These are phyloP conservation scores for Kradibia gibbosae DNA, from an alignment of 1,140 invertebrate genomes.

Conservation along the genomic window DNA sequence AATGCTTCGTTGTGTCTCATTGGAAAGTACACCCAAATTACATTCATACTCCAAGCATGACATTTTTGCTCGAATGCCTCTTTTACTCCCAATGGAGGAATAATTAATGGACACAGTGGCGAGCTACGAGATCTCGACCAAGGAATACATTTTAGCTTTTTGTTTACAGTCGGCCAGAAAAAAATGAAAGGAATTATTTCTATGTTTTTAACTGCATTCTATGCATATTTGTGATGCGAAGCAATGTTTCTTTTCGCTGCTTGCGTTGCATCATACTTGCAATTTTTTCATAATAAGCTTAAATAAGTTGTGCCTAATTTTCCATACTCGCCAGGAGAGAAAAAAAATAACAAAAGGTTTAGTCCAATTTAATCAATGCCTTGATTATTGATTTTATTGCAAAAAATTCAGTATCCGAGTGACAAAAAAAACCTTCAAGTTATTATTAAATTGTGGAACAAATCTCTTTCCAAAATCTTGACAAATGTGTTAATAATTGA, in stretches of 20 bases:
- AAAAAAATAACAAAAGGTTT: too few relatives aligned
- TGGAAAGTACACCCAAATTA: too few relatives aligned
- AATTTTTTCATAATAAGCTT: constrained; percentile 21
- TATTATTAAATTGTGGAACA: too few relatives aligned
- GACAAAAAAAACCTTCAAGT: not conserved
- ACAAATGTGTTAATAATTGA: too few relatives aligned
- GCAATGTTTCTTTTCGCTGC: constrained; percentile 17
- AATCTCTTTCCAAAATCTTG: too few relatives aligned
- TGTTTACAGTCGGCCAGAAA: constrained; percentile 12
- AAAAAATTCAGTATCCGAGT: not conserved
- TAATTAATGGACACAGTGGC: constrained; percentile 1
- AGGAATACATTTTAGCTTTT: constrained; percentile 27
- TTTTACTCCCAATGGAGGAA: constrained; percentile 33
- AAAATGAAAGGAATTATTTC: constrained; percentile 14
- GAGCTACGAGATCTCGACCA: constrained; percentile 11
- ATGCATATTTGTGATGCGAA: constrained; percentile 25
- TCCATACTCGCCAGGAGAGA: not conserved
- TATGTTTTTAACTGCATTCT: constrained; percentile 23
- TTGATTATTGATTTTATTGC: not conserved
- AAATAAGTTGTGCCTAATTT: constrained; percentile 22
- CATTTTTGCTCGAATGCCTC: constrained; percentile 9
- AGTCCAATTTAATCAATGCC: too few relatives aligned
- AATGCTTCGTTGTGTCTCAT: too few relatives aligned
- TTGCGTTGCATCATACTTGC: constrained; percentile 27
- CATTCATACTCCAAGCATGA: not conserved